phyloP scores from a whole-genome alignment of 2,888 invertebrate species.

The Drosophila setosimentum region DNA sequence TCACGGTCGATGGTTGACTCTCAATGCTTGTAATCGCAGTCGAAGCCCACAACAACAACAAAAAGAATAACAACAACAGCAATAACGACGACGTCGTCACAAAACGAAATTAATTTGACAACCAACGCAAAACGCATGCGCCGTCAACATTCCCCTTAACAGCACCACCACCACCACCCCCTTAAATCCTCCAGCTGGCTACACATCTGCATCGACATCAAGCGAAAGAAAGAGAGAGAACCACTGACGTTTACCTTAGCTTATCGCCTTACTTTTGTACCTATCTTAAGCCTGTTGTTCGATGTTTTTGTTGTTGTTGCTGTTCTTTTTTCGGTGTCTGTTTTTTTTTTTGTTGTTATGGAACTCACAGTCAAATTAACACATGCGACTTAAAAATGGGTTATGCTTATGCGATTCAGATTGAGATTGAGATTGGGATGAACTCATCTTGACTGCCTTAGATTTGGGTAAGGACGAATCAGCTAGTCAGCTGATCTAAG shows the following conservation, averaged over 20 bases:
- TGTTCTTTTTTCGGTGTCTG: conserved; percentile 14
- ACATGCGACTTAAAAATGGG: conserved; percentile 68
- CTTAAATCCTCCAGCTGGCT: background rate
- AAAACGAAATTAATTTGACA: conserved; percentile 79
- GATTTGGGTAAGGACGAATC: conserved; percentile 10
- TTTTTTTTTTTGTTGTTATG: conserved; percentile 65
- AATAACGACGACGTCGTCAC: conserved; percentile 58
- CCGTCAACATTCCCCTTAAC: conserved; percentile 58
- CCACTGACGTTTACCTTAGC: conserved; percentile 54
- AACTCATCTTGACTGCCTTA: conserved; percentile 36
- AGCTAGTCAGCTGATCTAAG: conserved; percentile 2
- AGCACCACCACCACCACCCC: background rate
- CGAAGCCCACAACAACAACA: conserved; percentile 15
- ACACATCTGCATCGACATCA: conserved; percentile 31
- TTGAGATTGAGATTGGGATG: conserved; percentile 12
- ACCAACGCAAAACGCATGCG: conserved; percentile 78
- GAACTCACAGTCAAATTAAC: conserved; percentile 72
- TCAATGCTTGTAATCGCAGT: conserved; percentile 38
- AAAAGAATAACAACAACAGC: conserved; percentile 13
- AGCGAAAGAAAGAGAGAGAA: conserved; percentile 37
- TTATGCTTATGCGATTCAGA: conserved; percentile 50
- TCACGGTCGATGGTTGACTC: conserved; percentile 47
- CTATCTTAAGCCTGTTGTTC: conserved; percentile 75
- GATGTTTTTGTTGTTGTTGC: background rate
- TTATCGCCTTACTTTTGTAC: conserved; percentile 72